Conservation (phyloP, 2,888 invertebrate species). For the Ariolimax columbianus region DNA sequence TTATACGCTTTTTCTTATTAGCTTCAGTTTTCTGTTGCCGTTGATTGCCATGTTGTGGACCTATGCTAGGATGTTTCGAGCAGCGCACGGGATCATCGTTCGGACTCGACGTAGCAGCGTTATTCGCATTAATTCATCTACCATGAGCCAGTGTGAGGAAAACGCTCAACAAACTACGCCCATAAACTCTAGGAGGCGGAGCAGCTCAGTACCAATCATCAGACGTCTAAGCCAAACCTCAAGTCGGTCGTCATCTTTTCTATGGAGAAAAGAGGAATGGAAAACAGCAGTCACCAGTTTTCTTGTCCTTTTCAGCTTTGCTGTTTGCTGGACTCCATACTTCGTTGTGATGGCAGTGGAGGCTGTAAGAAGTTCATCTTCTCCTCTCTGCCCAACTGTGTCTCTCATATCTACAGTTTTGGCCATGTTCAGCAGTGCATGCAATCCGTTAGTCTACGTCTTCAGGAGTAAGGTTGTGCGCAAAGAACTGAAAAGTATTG, state of each 20-base stretch:
- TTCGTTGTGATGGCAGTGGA: conserved; percentile 58
- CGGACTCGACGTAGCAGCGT: conserved; percentile 82
- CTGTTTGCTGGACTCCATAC: conserved; percentile 82
- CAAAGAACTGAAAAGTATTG: conserved; percentile 63
- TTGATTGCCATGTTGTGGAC: conserved; percentile 84
- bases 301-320: conserved; percentile 86
- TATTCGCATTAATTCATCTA: conserved; percentile 56
- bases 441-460: conserved; percentile 88
- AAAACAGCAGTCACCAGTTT: conserved; percentile 92
- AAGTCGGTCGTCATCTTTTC: conserved; percentile 84
- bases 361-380: conserved; percentile 1
- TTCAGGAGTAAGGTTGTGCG: conserved; percentile 81
- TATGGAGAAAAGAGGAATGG: conserved; percentile 89
- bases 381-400: conserved; percentile 64
- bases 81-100: conserved; percentile 86
- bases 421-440: conserved; percentile 83
- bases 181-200: conserved; percentile 61
- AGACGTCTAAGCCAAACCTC: conserved; percentile 87
- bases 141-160: conserved; percentile 58
- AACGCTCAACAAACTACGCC: conserved; percentile 59
- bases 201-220: conserved; percentile 68
- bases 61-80: conserved; percentile 84
- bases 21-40: conserved; percentile 80
- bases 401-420: conserved; percentile 80
- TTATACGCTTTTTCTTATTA: conserved; percentile 78